Evolutionary conservation across 2,113 vertebrate species (phyloP).

Genomic region (Xerus inauris): DNA sequence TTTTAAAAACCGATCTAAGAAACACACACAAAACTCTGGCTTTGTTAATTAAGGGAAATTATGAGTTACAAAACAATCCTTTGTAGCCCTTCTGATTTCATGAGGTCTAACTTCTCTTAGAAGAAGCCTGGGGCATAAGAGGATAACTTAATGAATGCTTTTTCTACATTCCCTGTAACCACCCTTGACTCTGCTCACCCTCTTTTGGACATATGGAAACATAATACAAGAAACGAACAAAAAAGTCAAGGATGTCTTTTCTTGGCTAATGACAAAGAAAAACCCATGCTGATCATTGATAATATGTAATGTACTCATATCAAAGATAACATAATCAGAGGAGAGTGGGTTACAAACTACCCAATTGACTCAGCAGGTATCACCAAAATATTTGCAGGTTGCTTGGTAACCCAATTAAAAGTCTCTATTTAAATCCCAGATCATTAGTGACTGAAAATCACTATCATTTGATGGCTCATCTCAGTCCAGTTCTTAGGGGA

Average conservation of each 20-base stretch:
- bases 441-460: constrained; percentile 84
- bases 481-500: constrained; percentile 80
- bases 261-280: constrained; percentile 59
- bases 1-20: constrained; percentile 76
- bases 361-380: constrained; percentile 79
- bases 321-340: constrained; percentile 80
- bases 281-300: constrained; percentile 56
- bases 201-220: constrained; percentile 63
- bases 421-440: constrained; percentile 79
- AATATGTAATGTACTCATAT: constrained; percentile 70
- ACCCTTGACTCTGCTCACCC: neutral
- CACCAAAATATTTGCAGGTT: constrained; percentile 84
- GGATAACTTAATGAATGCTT: constrained; percentile 67
- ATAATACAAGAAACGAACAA: constrained; percentile 64
- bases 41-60: constrained; percentile 81
- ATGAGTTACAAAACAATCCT: constrained; percentile 67
- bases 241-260: constrained; percentile 64
- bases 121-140: constrained; percentile 61
- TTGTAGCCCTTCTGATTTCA: constrained; percentile 77
- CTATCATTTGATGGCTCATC: constrained; percentile 81
- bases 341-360: constrained; percentile 74
- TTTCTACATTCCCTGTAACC: constrained; percentile 36
- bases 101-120: constrained; percentile 70
- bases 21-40: constrained; percentile 68
- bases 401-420: constrained; percentile 84